Evolutionary conservation across 1,140 invertebrate genomes (phyloP), one percentile per base, ranked within the genome.

Genomic region (Drosophila nasuta): DNA sequence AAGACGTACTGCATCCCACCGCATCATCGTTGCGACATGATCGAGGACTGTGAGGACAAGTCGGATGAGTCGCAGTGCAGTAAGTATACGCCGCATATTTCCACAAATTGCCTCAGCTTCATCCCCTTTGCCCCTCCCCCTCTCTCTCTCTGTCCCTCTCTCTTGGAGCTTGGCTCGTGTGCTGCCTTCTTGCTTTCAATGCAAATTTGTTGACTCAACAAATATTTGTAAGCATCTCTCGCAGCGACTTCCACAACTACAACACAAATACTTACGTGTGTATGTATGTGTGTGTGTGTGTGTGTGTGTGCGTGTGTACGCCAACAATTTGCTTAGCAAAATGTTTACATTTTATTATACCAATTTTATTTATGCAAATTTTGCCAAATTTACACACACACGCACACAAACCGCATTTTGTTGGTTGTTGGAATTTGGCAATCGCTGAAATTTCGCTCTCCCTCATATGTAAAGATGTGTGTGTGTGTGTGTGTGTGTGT

Each of bases 31-130:
- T 99, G 98, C 93, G 98, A 99, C 93, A 97, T 97, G 94, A 96
- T 96, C 46, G 96, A 97, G 0, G 98, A 99, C 93, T 99, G 98
- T 93, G 95, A 97, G 43, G 98, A 99, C 92, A 97, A 97, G 64
- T 97, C 97, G 8, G 98, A 99, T 92, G 97, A 98, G 93, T 95
- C 96, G 13, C 96, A 97, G 91, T 98, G 98, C 94, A 96, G 97
- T 98, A 94, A 98, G 97, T 97, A 57, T 30, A 62, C 10, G 43
- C 20, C 41, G 25, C 4, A 63, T 63, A 63, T 41, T 38, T 54
- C 25, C 38, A 56, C 11, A 59, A 43, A 35, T 49, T 67, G 38
- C 49, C 17, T 11, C 4, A 5, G 10, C 20, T 25, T 25, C 20
- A 15, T 13, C 0, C 11, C 1, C 28, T 1, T 10, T 8, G 2